These are phyloP conservation scores for Cyprinodon brontotheroides DNA, from an alignment of 2,113 vertebrate genomes.

Conservation along the genomic window DNA sequence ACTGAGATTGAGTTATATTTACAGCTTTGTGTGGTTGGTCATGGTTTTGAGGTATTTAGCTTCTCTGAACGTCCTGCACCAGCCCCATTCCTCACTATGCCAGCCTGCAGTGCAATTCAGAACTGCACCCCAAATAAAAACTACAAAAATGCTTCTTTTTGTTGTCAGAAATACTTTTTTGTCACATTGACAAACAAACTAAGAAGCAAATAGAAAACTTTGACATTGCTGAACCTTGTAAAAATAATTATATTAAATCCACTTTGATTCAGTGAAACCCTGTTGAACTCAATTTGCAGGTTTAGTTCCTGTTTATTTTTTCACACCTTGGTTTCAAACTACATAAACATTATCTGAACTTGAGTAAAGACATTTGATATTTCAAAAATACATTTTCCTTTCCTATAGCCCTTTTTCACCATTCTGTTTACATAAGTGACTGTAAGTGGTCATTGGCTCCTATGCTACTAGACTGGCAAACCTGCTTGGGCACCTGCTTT, in stretches of 20 bases:
- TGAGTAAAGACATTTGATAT: not conserved
- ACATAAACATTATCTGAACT: not conserved
- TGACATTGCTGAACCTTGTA: not conserved
- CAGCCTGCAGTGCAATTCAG: not conserved
- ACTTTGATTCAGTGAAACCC: not conserved
- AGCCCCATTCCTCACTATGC: not conserved
- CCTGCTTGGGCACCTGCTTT: slow-evolving; percentile 5
- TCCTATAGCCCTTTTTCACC: slow-evolving; percentile 1
- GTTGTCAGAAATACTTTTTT: not conserved
- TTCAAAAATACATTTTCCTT: slow-evolving; percentile 8
- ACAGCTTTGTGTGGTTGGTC: slow-evolving; percentile 59
- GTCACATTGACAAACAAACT: too few relatives aligned
- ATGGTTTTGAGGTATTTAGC: slow-evolving; percentile 40
- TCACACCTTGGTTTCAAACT: slow-evolving; percentile 1
- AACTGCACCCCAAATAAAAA: not conserved
- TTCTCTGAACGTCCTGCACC: slow-evolving; percentile 29
- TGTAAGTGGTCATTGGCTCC: slow-evolving; percentile 11
- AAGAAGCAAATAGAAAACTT: not conserved
- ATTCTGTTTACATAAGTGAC: not conserved
- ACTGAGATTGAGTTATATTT: slow-evolving; percentile 56
- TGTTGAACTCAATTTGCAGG: not conserved
- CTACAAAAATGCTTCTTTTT: not conserved
- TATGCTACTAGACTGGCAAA: slow-evolving; percentile 11
- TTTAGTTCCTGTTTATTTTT: not conserved
- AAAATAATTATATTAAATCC: not conserved